Evolutionary conservation across 2,888 invertebrate species (phyloP).

Genomic region (Proisotoma minuta): DNA sequence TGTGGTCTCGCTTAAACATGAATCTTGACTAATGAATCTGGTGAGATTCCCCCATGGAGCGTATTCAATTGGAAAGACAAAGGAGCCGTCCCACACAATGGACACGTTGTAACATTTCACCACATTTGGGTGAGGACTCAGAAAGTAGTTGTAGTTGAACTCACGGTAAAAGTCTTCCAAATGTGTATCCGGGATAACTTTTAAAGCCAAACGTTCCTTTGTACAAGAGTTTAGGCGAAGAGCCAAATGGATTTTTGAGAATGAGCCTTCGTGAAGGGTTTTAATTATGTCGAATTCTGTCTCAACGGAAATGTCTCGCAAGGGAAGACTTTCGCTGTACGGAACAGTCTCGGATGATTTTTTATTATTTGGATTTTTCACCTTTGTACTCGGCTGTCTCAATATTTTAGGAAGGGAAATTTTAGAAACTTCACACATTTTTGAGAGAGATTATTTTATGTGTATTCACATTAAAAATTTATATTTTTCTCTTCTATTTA

Average conservation of each 20-base stretch:
- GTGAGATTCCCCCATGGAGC: slow-evolving; percentile 68
- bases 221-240: slow-evolving; percentile 56
- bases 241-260: slow-evolving; percentile 61
- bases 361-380: neutral
- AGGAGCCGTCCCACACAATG: slow-evolving; percentile 59
- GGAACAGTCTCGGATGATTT: neutral
- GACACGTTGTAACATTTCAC: slow-evolving; percentile 70
- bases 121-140: slow-evolving; percentile 74
- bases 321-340: neutral
- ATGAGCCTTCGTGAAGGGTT: slow-evolving; percentile 66
- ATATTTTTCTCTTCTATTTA: too few species aligned
- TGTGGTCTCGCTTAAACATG: slow-evolving; percentile 64
- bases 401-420: slow-evolving; percentile 2
- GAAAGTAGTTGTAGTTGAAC: slow-evolving; percentile 70
- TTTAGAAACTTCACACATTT: neutral
- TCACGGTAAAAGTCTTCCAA: slow-evolving; percentile 66
- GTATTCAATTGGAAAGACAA: slow-evolving; percentile 66
- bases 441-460: too few species aligned
- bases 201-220: slow-evolving; percentile 60
- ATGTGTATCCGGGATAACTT: slow-evolving; percentile 55
- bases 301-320: slow-evolving; percentile 37
- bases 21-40: slow-evolving; percentile 59
- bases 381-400: neutral
- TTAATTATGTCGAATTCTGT: slow-evolving; percentile 61
- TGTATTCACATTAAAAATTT: too few species aligned